A percentile compares a stretch with the other conserved stretches of the same genome.
Conservation (phyloP, 2,888 invertebrate species). For the Uropetala carovei region DNA sequence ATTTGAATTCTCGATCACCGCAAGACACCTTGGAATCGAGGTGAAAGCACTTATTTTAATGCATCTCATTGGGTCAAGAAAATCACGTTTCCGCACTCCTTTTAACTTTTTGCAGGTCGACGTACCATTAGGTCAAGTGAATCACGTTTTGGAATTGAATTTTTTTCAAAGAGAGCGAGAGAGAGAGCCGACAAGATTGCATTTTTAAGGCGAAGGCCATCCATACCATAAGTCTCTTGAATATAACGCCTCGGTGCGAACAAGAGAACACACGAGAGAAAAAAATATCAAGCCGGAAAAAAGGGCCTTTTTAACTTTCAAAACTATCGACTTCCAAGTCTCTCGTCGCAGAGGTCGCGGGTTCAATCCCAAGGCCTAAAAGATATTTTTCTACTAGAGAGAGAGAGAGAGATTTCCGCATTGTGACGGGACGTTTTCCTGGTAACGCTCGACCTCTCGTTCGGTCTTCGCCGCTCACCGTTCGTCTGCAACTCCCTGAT, state of each 20-base stretch:
- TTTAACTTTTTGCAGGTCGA: background rate
- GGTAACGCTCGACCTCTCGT: background rate
- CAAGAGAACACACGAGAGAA: background rate
- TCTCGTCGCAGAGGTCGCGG: background rate
- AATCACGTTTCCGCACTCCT: background rate
- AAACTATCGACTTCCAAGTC: background rate
- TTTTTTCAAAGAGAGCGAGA: no score
- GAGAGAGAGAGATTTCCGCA: background rate
- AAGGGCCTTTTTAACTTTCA: background rate
- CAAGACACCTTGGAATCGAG: no score
- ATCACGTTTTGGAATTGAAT: background rate
- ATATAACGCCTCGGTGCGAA: background rate
- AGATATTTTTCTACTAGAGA: background rate
- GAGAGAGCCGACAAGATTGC: no score
- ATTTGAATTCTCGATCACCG: no score
- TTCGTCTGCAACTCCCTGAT: background rate
- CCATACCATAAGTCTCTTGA: background rate
- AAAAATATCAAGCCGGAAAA: background rate
- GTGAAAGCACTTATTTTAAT: no score
- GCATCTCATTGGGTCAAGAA: no score
- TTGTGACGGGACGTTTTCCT: background rate
- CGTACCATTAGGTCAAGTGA: background rate
- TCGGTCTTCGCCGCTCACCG: background rate
- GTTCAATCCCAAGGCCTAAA: slow-evolving; percentile 10
- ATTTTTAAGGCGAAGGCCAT: background rate